Evolutionary conservation across 1,140 invertebrate species (phyloP).

Genomic region (Dreissena polymorpha): DNA sequence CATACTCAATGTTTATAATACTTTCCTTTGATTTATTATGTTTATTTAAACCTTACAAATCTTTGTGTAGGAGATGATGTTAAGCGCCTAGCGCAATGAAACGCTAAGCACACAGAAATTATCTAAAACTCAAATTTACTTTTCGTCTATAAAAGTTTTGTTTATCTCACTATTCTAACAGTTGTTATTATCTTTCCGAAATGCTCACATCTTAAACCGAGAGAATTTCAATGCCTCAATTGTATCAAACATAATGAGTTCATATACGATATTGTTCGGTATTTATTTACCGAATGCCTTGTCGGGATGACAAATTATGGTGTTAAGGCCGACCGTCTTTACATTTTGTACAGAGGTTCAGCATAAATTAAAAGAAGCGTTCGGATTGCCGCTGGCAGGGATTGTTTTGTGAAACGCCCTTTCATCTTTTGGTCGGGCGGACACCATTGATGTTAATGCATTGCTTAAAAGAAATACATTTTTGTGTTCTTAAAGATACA

Average conservation of each 20-base stretch:
- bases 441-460: too few relatives aligned
- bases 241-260: background rate
- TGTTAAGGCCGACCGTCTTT: conserved; percentile 1
- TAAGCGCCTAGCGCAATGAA: background rate
- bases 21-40: conserved; percentile 2
- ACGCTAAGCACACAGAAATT: background rate
- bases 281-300: background rate
- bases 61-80: background rate
- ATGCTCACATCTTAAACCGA: background rate
- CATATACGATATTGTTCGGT: conserved; percentile 1
- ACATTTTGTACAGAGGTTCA: too few relatives aligned
- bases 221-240: background rate
- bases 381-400: too few relatives aligned
- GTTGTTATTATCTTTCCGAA: background rate
- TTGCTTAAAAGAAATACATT: too few relatives aligned
- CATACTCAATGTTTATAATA: background rate
- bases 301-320: background rate
- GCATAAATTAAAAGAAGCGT: too few relatives aligned
- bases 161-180: conserved; percentile 5
- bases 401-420: too few relatives aligned
- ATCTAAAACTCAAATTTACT: background rate
- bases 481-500: too few relatives aligned
- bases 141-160: background rate
- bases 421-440: too few relatives aligned
- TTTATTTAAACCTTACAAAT: conserved; percentile 2